These are phyloP conservation scores for Xerus rutilus DNA, from an alignment of 2,797 vertebrate genomes.

Conservation along the genomic window DNA sequence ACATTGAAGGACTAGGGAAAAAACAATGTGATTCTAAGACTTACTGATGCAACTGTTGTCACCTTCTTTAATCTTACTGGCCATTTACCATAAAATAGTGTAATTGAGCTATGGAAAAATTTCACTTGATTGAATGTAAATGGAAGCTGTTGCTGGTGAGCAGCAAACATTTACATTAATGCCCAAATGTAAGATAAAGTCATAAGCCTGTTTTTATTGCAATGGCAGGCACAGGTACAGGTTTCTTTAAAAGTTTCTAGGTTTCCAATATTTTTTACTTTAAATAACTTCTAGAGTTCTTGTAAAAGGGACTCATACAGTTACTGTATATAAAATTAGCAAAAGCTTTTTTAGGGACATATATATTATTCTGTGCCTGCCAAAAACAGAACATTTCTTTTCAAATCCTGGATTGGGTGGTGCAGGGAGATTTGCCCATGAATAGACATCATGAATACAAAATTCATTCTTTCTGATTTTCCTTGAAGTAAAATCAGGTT, in stretches of 20 bases:
- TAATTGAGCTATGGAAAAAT: not conserved
- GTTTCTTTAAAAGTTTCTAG: conserved; percentile 75
- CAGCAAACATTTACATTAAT: conserved; percentile 67
- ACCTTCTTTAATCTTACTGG: conserved; percentile 19
- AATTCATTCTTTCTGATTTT: conserved; percentile 81
- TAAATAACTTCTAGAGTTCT: conserved; percentile 81
- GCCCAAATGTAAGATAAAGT: conserved; percentile 48
- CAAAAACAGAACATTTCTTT: conserved; percentile 72
- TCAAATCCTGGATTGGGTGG: conserved; percentile 63
- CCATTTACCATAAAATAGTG: not conserved
- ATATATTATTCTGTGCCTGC: conserved; percentile 64
- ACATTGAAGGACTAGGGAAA: not conserved
- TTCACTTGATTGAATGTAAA: conserved; percentile 40
- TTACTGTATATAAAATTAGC: conserved; percentile 80
- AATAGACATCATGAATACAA: conserved; percentile 78
- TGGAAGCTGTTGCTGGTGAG: conserved; percentile 6
- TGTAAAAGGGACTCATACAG: conserved; percentile 82
- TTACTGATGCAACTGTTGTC: not conserved
- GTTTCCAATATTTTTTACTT: conserved; percentile 81
- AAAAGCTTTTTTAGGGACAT: conserved; percentile 73
- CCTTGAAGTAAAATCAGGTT: conserved; percentile 83
- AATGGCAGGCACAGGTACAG: conserved; percentile 37
- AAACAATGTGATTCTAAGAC: not conserved
- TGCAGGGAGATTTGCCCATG: conserved; percentile 71
- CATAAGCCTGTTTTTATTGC: conserved; percentile 74